Evolutionary conservation across 2,888 invertebrate genomes (phyloP), one percentile per base, ranked within the genome.

Genomic region (Cheilosia vulpina): DNA sequence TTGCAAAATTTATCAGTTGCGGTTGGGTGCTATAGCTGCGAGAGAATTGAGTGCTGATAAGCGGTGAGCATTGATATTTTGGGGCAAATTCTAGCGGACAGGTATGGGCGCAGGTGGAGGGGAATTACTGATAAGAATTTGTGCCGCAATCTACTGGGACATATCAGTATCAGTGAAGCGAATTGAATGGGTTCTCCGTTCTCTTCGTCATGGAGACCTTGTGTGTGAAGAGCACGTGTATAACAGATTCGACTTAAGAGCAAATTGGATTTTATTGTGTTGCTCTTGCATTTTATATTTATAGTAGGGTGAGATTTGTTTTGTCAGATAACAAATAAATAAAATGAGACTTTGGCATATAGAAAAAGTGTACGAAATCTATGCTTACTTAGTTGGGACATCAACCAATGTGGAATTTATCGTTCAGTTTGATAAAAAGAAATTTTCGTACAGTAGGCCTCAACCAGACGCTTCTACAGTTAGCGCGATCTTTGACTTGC

Each of bases 101-200:
- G 58, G 24, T 38, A 41, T 50, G n/a, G 31, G 0, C 2, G 1
- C 3, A 34, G 41, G 50, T 58, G 41, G 11, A 19, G 17, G 27
- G 27, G 27, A 9, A 17, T 52, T 27, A 34, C 76, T 77, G 77
- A 77, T 77, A 69, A 77, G 62, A 77, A 68, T 38, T 53, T 34
- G 4, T 55, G 47, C 13, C 3, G 6, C n/a, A 21, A n/a, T 21
- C 4, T 0, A 17, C 19, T 66, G n/a, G 24, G 52, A 17, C 17
- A 47, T 38, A 24, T 9, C 31, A 9, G 4, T 27, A 27, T 27
- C 27, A 72, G 50, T 41, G 58, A 15, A 52, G 66, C 66, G 76
- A 76, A 66, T 60, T 65, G 7, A 6, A 21, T 1, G 34, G 7
- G 1, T 15, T 62, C 77, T 62, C 31, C 31, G 31, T 31, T 9